phyloP scores from a whole-genome alignment of 2,113 vertebrate species.

The Haplochromis burtoni region DNA sequence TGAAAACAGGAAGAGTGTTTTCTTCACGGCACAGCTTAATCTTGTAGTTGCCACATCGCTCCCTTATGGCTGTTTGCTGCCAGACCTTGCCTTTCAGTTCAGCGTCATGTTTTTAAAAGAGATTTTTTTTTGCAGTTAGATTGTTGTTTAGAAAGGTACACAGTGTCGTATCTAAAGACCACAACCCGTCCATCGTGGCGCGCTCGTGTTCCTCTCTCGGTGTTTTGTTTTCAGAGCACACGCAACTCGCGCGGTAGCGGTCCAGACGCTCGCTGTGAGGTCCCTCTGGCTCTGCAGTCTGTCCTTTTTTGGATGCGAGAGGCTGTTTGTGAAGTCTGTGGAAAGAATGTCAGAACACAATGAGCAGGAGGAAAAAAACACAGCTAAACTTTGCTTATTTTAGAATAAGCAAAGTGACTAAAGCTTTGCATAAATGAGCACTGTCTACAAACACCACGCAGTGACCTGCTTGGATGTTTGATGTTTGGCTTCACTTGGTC shows the following conservation, averaged over 20 bases:
- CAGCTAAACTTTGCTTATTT: neutral
- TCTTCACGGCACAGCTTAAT: neutral
- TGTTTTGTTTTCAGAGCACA: neutral
- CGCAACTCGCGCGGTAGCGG: neutral
- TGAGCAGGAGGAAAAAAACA: neutral
- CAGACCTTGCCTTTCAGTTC: neutral
- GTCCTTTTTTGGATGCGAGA: neutral
- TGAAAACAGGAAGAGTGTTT: neutral
- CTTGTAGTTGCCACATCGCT: neutral
- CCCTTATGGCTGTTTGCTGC: too few relatives aligned
- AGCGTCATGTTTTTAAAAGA: neutral
- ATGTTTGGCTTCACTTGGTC: neutral
- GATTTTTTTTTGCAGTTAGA: neutral
- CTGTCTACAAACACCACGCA: neutral
- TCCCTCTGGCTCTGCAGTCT: neutral
- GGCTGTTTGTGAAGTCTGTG: neutral
- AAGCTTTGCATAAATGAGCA: rapidly evolving
- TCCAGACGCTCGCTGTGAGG: neutral
- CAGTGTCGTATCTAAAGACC: neutral
- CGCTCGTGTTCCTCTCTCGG: neutral
- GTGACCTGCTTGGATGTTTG: neutral
- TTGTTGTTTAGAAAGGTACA: neutral
- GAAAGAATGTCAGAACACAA: neutral
- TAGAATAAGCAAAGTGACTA: neutral
- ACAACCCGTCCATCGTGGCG: rapidly evolving